phyloP scores from a whole-genome alignment of 53 echinoderm and acorn worm genomes.

The Holothuria leucospilota region DNA sequence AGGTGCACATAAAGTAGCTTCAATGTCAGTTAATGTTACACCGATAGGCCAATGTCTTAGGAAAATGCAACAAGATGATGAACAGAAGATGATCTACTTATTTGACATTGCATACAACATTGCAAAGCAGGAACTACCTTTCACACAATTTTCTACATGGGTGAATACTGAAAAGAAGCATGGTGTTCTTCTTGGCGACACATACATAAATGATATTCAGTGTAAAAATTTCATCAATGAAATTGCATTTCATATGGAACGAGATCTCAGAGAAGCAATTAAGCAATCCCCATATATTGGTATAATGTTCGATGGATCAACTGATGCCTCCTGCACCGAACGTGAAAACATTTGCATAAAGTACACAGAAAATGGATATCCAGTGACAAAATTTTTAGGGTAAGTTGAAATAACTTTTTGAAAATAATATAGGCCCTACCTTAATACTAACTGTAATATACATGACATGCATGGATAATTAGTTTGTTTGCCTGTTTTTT shows the following conservation, averaged over 20 bases:
- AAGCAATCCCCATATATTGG: constrained; percentile 22
- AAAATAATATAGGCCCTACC: too few relatives aligned
- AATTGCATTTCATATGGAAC: background rate
- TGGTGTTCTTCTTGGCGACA: constrained; percentile 37
- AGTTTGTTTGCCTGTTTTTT: too few relatives aligned
- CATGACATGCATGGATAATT: background rate
- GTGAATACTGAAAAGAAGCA: constrained; percentile 13
- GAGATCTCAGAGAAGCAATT: too few relatives aligned
- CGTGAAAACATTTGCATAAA: constrained; percentile 31
- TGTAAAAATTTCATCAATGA: constrained; percentile 34
- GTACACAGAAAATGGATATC: constrained; percentile 13
- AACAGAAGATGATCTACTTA: too few relatives aligned
- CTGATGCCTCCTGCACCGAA: constrained; percentile 24
- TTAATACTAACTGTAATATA: too few relatives aligned
- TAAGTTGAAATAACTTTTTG: background rate
- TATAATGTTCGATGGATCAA: constrained; percentile 44
- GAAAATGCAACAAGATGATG: too few relatives aligned
- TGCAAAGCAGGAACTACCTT: constrained; percentile 31
- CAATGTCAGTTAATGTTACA: too few relatives aligned
- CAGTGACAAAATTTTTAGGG: constrained; percentile 36
- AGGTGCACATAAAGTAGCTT: too few relatives aligned
- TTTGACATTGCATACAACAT: constrained; percentile 28
- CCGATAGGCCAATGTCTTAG: too few relatives aligned
- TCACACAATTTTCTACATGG: background rate
- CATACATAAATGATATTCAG: constrained; percentile 33